Evolutionary conservation across 2,113 vertebrate genomes (phyloP).

Genomic region (Ciconia maguari): DNA sequence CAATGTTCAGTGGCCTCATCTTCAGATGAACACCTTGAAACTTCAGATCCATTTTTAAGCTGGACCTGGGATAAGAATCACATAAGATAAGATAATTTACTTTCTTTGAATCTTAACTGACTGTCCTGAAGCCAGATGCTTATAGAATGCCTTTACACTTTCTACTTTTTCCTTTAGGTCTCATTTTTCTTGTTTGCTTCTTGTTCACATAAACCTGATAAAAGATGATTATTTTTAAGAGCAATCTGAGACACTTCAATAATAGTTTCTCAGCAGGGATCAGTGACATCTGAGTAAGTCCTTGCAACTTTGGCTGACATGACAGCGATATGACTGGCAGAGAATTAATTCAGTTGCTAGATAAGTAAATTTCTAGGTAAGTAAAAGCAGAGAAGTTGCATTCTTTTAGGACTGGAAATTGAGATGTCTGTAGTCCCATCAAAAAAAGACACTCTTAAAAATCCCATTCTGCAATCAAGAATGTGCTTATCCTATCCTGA

Average conservation of each 20-base stretch:
- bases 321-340: background rate
- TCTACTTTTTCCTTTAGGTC: background rate
- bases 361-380: background rate
- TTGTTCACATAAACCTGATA: background rate
- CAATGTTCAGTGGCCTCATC: background rate
- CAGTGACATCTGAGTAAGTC: background rate
- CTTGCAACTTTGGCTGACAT: background rate
- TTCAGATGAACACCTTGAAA: background rate
- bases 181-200: conserved; percentile 12
- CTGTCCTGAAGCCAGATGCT: background rate
- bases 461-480: background rate
- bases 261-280: background rate
- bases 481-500: background rate
- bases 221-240: background rate
- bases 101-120: background rate
- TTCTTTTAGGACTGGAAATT: background rate
- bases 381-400: background rate
- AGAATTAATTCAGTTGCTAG: background rate
- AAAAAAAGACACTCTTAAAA: background rate
- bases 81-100: background rate
- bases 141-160: background rate
- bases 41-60: background rate
- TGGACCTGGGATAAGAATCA: background rate
- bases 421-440: background rate
- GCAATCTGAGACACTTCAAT: background rate